These are phyloP conservation scores for Brachyistius frenatus DNA, from an alignment of 2,113 vertebrate species.

Conservation along the genomic window DNA sequence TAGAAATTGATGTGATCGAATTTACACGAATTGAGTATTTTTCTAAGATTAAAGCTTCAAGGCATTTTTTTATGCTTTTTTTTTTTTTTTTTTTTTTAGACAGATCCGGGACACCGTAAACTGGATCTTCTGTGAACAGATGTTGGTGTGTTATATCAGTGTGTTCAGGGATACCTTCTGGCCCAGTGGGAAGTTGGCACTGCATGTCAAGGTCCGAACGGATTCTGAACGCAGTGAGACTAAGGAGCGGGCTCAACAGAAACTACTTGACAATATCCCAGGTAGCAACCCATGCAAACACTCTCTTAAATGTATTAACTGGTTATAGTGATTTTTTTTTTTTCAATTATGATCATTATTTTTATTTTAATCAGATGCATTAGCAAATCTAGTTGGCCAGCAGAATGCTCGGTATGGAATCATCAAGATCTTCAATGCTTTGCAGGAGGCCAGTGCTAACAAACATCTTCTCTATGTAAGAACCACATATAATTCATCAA, in stretches of 20 bases:
- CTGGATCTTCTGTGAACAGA: conserved; percentile 98
- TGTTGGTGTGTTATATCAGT: conserved; percentile 95
- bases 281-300: conserved; percentile 79
- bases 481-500: conserved; percentile 3
- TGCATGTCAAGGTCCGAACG: conserved; percentile 83
- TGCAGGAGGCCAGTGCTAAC: conserved; percentile 97
- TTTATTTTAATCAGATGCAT: conserved; percentile 85
- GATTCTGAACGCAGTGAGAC: conserved; percentile 89
- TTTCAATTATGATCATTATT: background rate
- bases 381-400: conserved; percentile 96
- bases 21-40: background rate
- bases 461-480: conserved; percentile 98
- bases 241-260: conserved; percentile 95
- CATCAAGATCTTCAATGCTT: conserved; percentile 95
- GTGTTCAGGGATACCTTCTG: conserved; percentile 96
- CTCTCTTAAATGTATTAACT: too few relatives aligned
- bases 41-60: background rate
- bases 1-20: background rate
- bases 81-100: conserved; percentile 77
- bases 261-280: conserved; percentile 98
- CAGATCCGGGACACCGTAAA: conserved; percentile 98
- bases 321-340: too few relatives aligned
- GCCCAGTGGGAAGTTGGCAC: conserved; percentile 92
- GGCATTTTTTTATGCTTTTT: background rate
- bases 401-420: conserved; percentile 96